A percentile compares a stretch with the other conserved stretches of the same genome.
These are phyloP conservation scores for Stratiolaelaps scimitus DNA, from an alignment of 1,140 invertebrate species.

Conservation along the genomic window DNA sequence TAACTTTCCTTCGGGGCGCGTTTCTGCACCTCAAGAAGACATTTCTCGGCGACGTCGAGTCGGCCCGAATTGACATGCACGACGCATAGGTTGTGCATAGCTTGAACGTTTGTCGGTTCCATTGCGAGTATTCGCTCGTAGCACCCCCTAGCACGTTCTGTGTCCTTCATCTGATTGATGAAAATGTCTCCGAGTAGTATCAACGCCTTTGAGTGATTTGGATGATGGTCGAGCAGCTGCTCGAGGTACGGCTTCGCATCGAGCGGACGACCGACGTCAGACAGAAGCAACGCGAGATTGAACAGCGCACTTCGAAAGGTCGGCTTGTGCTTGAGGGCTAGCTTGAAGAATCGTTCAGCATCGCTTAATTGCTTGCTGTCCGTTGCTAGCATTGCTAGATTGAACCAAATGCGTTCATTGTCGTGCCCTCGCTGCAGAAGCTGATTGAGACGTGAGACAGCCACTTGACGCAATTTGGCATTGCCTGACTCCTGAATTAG, in stretches of 20 bases:
- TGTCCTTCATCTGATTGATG: constrained; percentile 85
- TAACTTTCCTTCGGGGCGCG: constrained; percentile 78
- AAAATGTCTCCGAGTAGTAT: constrained; percentile 91
- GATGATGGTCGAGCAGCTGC: constrained; percentile 76
- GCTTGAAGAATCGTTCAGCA: constrained; percentile 75
- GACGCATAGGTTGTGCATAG: constrained; percentile 86
- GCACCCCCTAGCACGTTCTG: constrained; percentile 82
- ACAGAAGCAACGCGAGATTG: constrained; percentile 77
- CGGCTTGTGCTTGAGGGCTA: constrained; percentile 55
- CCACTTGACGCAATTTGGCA: constrained; percentile 36
- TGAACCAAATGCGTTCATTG: constrained; percentile 82
- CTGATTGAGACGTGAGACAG: constrained; percentile 51
- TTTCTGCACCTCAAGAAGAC: constrained; percentile 60
- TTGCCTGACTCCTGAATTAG: constrained; percentile 55
- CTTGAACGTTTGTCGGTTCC: constrained; percentile 83
- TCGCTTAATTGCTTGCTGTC: constrained; percentile 73
- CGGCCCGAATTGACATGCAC: constrained; percentile 82
- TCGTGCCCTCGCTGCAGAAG: constrained; percentile 56
- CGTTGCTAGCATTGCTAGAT: constrained; percentile 90
- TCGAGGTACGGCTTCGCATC: constrained; percentile 85
- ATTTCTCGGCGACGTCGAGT: constrained; percentile 63
- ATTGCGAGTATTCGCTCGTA: constrained; percentile 71
- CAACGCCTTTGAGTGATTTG: constrained; percentile 83
- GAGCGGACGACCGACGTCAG: constrained; percentile 68
- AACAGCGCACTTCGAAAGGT: constrained; percentile 79